phyloP scores from a whole-genome alignment of 2,797 vertebrate species.

The Bucorvus abyssinicus region DNA sequence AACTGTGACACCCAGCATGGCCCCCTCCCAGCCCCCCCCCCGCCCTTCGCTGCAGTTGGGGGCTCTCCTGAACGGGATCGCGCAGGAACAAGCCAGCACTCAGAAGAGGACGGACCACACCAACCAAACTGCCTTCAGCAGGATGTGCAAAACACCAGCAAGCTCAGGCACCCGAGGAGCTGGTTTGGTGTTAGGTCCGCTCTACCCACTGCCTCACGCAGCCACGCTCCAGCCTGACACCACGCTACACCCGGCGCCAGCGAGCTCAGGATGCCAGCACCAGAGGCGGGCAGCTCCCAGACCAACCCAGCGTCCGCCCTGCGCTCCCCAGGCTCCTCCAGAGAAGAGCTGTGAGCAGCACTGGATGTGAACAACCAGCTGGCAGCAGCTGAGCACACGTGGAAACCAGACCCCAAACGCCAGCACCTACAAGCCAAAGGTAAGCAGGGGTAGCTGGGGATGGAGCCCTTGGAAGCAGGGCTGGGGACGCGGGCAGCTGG shows the following conservation, averaged over 20 bases:
- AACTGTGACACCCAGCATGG: rapidly evolving
- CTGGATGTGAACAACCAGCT: rapidly evolving
- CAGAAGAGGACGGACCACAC: neutral
- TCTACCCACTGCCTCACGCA: too few relatives aligned
- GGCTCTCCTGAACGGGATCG: rapidly evolving
- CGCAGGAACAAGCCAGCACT: rapidly evolving
- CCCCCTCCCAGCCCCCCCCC: neutral
- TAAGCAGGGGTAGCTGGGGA: neutral
- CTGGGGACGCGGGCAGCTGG: neutral
- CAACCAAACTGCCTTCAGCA: neutral
- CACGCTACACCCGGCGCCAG: neutral
- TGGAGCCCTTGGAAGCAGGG: neutral
- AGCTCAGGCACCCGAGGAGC: neutral
- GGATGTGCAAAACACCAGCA: too few relatives aligned
- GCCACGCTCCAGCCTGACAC: too few relatives aligned
- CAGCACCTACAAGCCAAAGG: rapidly evolving
- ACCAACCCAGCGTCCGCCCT: neutral
- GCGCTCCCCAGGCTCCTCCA: rapidly evolving
- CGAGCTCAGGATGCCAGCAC: neutral
- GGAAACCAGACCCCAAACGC: too few relatives aligned
- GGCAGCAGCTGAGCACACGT: neutral
- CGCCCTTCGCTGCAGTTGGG: rapidly evolving
- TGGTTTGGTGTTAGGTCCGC: rapidly evolving
- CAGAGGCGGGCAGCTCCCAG: neutral
- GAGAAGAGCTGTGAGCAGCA: neutral